Evolutionary conservation across 2,797 vertebrate species (phyloP), one percentile per base, ranked within the genome.

Genomic region (Adelosebastes latens): DNA sequence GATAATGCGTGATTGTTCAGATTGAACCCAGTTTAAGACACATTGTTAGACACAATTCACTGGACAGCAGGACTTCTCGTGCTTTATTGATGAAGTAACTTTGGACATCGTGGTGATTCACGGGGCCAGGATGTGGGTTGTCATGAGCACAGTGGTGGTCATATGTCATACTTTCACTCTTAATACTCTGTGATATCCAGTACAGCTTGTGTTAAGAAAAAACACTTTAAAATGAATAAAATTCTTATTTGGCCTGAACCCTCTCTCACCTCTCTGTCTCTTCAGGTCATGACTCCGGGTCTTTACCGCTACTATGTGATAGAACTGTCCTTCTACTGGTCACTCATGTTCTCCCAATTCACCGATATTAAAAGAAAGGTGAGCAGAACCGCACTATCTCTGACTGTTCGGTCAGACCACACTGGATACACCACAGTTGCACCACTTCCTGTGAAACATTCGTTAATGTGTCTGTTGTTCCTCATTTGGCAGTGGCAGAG

Each of bases 321-420:
- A 84, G 96, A 99, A 85, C 93, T 99, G 95, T 96, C 97, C 67
- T 99, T 99, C 95, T 99, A 99, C 91, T 98, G 97, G 97, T 98
- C 98, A 31, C 97, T 99, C 59, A 96, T 99, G 97, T 99, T 99
- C 95, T 99, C 98, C 79, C 99, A 99, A 95, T 99, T 99, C 95
- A 98, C 89, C 72, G 99, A 99, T 94, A 98, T 99, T 92, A 98
- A 97, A 92, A 95, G 99, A 86, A 99, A 99, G 98, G 98, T 99
- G 91, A 97, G 97, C 12, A 11, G 27, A 69, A 77, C 55, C 8
- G 10, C 29, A 8, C n/a, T 2, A 10, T 49, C 27, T 71, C 29
- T 42, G 39, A 42, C 39, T 59, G 32, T 75, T 24, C 1, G 27
- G 6, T 74, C 20, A 53, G 18, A 82, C 59, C 46, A 49, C 46